Base-by-base conservation (phyloP, 1,140 invertebrate species). In the Bombus pyrosoma region DNA sequence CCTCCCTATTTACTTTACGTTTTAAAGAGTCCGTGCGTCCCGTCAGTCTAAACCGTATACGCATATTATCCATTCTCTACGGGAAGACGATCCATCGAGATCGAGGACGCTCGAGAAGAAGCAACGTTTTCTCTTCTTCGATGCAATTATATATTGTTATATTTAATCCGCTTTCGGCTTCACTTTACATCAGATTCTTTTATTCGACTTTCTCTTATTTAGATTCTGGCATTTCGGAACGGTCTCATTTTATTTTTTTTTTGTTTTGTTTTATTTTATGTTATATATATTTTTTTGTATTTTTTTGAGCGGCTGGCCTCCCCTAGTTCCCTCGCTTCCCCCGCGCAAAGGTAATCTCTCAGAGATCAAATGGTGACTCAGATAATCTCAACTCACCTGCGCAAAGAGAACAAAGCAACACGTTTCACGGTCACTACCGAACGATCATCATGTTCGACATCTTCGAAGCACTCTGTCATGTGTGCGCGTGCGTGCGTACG, bases 331-430 rank as follows among this genome's bases (percentile, higher is more conserved):
- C 93, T 95, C 93, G 94, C 94, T 95, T 95, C 94, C 95, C 89
- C 95, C 95, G 95, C 94, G 94, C 94, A 95, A 95, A 94, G 92
- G 93, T 93, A 94, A 93, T 92, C 91, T 94, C 89, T 94, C 91
- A 94, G 91, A 93, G 90, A 93, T 93, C 91, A 93, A 94, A 95
- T 87, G 94, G 93, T 95, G 95, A 95, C 90, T 95, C 94, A 95
- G 89, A 91, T 90, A 95, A 94, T 94, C 94, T 95, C 93, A 95
- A 95, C 95, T 95, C 95, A 95, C 95, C 94, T 95, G 95, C 93
- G 92, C 93, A 94, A 91, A 95, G 92, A 94, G 92, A 95, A 95
- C 93, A 94, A 94, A 93, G 92, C 91, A 93, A 95, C 93, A 94
- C 93, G 73, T 32, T 83, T 90, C 89, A 89, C 90, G 87, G 82